Conservation (phyloP, 2,888 invertebrate genomes). For the Hofmannophila pseudospretella region DNA sequence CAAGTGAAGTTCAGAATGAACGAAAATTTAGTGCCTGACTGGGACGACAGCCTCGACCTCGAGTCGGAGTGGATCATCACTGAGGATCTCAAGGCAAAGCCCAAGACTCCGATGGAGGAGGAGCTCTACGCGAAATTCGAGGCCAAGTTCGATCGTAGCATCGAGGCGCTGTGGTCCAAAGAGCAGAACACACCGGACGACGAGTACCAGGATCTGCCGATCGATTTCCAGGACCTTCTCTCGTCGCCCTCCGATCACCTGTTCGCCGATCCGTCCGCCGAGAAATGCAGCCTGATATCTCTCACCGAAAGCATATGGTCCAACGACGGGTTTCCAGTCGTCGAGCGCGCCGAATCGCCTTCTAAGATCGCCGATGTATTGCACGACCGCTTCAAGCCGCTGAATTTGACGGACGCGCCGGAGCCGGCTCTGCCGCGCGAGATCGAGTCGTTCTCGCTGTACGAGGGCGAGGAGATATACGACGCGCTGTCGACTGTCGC, state of each 20-base stretch:
- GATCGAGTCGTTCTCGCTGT: constrained; percentile 47
- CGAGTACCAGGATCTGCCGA: constrained; percentile 79
- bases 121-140: constrained; percentile 79
- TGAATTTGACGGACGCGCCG: constrained; percentile 37
- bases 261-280: constrained; percentile 58
- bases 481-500: constrained; percentile 58
- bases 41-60: constrained; percentile 53
- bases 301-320: constrained; percentile 58
- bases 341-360: constrained; percentile 28
- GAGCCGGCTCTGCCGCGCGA: constrained; percentile 31
- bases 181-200: constrained; percentile 72
- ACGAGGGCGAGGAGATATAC: constrained; percentile 57
- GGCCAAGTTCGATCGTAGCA: constrained; percentile 82
- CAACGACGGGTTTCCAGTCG: constrained; percentile 30
- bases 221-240: constrained; percentile 77
- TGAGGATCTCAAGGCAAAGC: constrained; percentile 46
- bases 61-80: constrained; percentile 51
- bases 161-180: constrained; percentile 82
- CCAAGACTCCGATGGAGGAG: constrained; percentile 59
- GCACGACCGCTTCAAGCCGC: constrained; percentile 46
- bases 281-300: constrained; percentile 50
- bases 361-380: constrained; percentile 38
- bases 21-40: constrained; percentile 52
- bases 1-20: constrained; percentile 38
- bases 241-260: constrained; percentile 76